Evolutionary conservation across 2,797 vertebrate genomes (phyloP), one percentile per base, ranked within the genome.

Genomic region (Phalanger gymnotis): DNA sequence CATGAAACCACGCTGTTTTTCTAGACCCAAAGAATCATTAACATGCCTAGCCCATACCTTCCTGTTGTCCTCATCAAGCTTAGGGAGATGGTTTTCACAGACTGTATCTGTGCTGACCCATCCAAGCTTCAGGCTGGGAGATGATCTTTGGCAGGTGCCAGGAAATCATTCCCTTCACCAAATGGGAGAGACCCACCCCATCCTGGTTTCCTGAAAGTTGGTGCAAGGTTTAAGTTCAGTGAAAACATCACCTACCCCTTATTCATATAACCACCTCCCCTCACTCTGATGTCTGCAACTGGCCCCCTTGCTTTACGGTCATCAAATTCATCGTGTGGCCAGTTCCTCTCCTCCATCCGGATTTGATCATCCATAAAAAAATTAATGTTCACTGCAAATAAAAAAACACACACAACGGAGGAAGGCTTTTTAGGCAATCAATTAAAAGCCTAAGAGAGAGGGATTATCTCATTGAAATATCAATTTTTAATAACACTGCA

Each of bases 401-500:
- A 97, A 98, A 98, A 91, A 97, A 73, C 92, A 95, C 90, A 96
- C 73, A 94, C 92, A 96, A 96, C 94, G 95, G 94, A 98, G 96
- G 92, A 54, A 40, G 56, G 98, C 98, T 98, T 98, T 97, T 98
- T 97, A 98, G 97, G 95, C 98, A 98, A 98, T 98, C 98, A 98
- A 98, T 99, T 98, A 98, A 98, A 98, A 98, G 98, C 98, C 98
- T 97, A 56, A 95, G 95, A 30, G 0, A 96, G 96, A 96, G 96
- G 57, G 95, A 98, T 98, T 98, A 98, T 98, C 98, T 99, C 98
- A 98, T 94, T 11, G 54, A 97, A 98, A 97, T 97, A 98, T 98
- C 96, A 98, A 98, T 99, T 98, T 99, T 99, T 98, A 98, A 99
- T 99, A 92, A 97, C 96, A 53, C 95, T 94, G 96, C 98, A 98